phyloP scores from a whole-genome alignment of 2,113 vertebrate species.

The Hiodon tergisus region DNA sequence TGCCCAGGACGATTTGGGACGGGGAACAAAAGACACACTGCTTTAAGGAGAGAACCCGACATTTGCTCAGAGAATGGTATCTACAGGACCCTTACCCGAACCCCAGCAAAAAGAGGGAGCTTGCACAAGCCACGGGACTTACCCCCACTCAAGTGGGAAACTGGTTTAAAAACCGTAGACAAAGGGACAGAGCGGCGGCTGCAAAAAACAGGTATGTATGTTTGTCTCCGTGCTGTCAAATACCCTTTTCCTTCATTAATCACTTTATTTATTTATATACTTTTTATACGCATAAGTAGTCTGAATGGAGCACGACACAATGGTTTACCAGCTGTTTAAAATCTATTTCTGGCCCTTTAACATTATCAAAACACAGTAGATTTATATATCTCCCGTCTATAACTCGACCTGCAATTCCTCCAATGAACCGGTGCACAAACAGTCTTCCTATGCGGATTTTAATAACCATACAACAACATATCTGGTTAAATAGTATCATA shows the following conservation, averaged over 20 bases:
- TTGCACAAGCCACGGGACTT: slow-evolving; percentile 97
- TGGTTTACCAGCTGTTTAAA: too few species aligned
- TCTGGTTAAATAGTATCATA: too few species aligned
- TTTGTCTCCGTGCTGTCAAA: neutral
- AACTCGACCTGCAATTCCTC: too few species aligned
- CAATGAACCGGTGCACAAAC: too few species aligned
- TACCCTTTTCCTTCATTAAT: neutral
- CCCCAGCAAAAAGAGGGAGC: slow-evolving; percentile 96
- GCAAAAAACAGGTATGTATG: slow-evolving; percentile 91
- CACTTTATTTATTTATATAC: neutral
- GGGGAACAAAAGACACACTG: slow-evolving; percentile 99
- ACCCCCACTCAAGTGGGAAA: slow-evolving; percentile 98
- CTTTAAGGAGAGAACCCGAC: slow-evolving; percentile 97
- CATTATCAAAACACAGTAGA: too few species aligned
- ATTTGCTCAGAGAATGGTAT: slow-evolving; percentile 97
- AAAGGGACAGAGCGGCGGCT: slow-evolving; percentile 96
- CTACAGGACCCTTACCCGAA: slow-evolving; percentile 98
- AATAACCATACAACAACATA: too few species aligned
- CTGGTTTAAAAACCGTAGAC: slow-evolving; percentile 99
- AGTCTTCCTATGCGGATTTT: too few species aligned
- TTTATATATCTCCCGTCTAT: too few species aligned
- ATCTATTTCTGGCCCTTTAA: too few species aligned
- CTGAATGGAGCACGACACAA: too few species aligned
- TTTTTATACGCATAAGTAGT: too few species aligned
- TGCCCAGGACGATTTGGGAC: slow-evolving; percentile 98